Evolutionary conservation across 2,888 invertebrate species (phyloP).

Genomic region (Hartigia nigra): DNA sequence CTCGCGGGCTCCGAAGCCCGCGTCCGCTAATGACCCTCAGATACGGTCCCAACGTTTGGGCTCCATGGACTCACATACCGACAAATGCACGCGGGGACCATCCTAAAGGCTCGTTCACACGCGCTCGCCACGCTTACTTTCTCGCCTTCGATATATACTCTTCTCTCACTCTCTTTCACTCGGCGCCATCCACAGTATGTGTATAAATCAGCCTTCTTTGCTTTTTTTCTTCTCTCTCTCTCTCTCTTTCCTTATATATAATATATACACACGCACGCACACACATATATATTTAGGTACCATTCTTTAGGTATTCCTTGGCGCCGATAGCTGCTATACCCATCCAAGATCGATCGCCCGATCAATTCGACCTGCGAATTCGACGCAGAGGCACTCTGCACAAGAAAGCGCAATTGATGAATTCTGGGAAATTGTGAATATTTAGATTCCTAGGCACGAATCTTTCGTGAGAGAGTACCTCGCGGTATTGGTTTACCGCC

Average conservation of each 20-base stretch:
- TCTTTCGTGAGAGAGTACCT: slow-evolving; percentile 7
- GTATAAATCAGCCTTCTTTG: not conserved
- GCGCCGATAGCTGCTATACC: not conserved
- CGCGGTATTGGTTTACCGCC: not conserved
- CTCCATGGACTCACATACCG: slow-evolving; percentile 30
- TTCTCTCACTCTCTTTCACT: not conserved
- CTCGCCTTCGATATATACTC: not conserved
- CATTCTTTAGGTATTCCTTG: not conserved
- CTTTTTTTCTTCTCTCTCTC: slow-evolving; percentile 33
- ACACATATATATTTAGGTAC: not conserved
- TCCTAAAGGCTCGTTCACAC: not conserved
- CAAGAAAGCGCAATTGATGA: not conserved
- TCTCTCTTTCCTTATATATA: slow-evolving; percentile 28
- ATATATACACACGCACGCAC: no score
- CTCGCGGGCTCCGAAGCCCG: slow-evolving; percentile 52
- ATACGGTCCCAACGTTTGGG: slow-evolving; percentile 50
- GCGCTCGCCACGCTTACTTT: not conserved
- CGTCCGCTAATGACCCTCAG: slow-evolving; percentile 59
- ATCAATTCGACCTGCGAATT: slow-evolving; percentile 4
- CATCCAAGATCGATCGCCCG: slow-evolving; percentile 26
- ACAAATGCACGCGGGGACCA: slow-evolving; percentile 27
- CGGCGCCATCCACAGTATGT: not conserved
- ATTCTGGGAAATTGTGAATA: slow-evolving; percentile 7
- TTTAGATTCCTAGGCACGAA: slow-evolving; percentile 13
- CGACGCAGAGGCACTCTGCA: not conserved